phyloP scores from a whole-genome alignment of 2,113 vertebrate species.

The Ceyx margarethae region DNA sequence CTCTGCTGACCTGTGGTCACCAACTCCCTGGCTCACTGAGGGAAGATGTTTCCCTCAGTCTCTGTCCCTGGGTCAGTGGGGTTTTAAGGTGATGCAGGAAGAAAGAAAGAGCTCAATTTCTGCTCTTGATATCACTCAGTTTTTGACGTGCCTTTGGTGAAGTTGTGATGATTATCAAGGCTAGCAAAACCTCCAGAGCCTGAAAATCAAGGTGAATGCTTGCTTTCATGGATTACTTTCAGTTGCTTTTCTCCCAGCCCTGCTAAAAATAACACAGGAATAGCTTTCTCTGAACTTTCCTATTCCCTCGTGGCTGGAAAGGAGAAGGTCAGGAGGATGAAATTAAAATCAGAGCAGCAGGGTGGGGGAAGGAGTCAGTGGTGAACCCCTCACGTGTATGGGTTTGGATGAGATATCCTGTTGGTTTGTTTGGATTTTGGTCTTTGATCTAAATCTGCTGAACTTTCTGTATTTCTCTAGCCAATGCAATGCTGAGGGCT shows the following conservation, averaged over 20 bases:
- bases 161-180: slow-evolving; percentile 52
- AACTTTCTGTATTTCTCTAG: background rate
- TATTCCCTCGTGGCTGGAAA: slow-evolving; percentile 31
- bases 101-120: background rate
- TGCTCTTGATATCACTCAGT: slow-evolving; percentile 35
- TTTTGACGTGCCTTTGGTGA: slow-evolving; percentile 12
- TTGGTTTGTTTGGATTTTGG: background rate
- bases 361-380: background rate
- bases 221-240: slow-evolving; percentile 58
- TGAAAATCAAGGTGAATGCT: slow-evolving; percentile 60
- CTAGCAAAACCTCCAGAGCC: slow-evolving; percentile 31
- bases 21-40: accelerated
- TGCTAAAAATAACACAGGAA: slow-evolving; percentile 53
- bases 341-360: background rate
- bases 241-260: slow-evolving; percentile 43
- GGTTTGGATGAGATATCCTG: background rate
- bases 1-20: background rate
- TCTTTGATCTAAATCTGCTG: background rate
- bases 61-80: accelerated
- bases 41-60: background rate
- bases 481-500: background rate
- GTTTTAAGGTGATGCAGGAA: background rate
- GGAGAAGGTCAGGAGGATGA: slow-evolving; percentile 50
- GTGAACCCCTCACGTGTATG: background rate
- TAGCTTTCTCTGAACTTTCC: slow-evolving; percentile 40